Base-by-base conservation (phyloP, 2,797 vertebrate genomes). In the Chelidonichthys spinosus region DNA sequence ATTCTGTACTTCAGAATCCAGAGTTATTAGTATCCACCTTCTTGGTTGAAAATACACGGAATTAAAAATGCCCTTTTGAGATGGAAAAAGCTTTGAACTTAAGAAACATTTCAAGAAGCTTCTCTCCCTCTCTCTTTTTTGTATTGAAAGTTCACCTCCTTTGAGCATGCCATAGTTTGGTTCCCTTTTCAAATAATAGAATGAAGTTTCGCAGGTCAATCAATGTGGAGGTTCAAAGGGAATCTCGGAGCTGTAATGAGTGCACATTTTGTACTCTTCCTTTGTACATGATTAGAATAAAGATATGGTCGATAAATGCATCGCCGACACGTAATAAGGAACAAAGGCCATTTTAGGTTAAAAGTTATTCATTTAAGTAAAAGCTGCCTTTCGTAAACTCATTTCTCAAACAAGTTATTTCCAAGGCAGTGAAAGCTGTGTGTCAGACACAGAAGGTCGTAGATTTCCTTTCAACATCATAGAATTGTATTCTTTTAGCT, bases 31-130 rank as follows among this genome's bases (percentile, higher is more conserved):
- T 86, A 87, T 88, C 87, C 84, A 91, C 86, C 89, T 90, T 93
- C 86, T 75, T 84, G 86, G 87, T 64, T 82, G 87, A 93, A 95
- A 95, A 95, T 94, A 95, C 94, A 93, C 69, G 85, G 80, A 96
- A 96, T 97, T 96, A 96, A 97, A 96, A 97, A 98, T 97, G 96
- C 96, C 94, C 96, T 97, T 97, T 98, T 95, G 88, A 96, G 95
- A 96, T 92, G 87, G 93, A 92, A 92, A 93, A 94, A 91, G 95
- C 96, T 98, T 98, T 97, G 97, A 97, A 98, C 96, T 96, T 92
- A 94, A 96, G 94, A 95, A 93, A 94, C 90, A 96, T 93, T 95
- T 96, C 89, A 84, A 95, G 92, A 96, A 96, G 94, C 94, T 62
- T 80, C 81, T 83, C 60, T 66, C 93, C 93, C 25, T 25, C 25